Conservation (phyloP, 2,888 invertebrate species). For the Chalcosyrphus nemorum region DNA sequence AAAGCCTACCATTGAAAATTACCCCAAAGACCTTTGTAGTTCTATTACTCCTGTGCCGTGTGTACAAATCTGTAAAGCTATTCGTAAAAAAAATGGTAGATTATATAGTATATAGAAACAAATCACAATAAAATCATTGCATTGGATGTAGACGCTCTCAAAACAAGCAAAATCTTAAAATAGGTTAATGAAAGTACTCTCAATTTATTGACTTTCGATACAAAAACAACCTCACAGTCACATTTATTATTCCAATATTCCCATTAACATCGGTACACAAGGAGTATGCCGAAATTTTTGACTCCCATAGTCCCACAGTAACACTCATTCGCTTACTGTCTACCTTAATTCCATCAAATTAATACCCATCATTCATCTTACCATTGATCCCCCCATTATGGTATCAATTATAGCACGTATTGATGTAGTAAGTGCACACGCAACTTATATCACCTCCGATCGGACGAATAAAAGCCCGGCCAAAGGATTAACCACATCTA, state of each 20-base stretch:
- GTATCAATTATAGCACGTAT: constrained; percentile 71
- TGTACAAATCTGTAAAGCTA: no score
- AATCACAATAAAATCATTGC: no score
- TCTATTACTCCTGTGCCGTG: no score
- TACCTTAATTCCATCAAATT: constrained; percentile 73
- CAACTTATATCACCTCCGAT: constrained; percentile 67
- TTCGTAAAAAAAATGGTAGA: no score
- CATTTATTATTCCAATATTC: constrained; percentile 6
- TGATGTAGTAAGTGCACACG: constrained; percentile 71
- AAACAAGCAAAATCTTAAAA: no score
- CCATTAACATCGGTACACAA: constrained; percentile 14
- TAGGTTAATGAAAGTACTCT: background rate
- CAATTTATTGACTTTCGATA: constrained; percentile 4
- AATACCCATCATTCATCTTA: constrained; percentile 67
- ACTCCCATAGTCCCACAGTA: constrained; percentile 20
- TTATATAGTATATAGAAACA: no score
- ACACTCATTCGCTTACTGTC: constrained; percentile 57
- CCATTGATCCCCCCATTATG: constrained; percentile 70
- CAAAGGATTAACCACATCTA: constrained; percentile 63
- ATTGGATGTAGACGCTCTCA: no score
- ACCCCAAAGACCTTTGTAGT: no score
- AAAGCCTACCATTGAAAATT: no score
- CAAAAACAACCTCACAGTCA: background rate
- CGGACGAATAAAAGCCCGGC: constrained; percentile 43
- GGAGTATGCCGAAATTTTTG: constrained; percentile 56